Base-by-base conservation (phyloP, 2,888 invertebrate genomes). In the Saturnia pavonia region DNA sequence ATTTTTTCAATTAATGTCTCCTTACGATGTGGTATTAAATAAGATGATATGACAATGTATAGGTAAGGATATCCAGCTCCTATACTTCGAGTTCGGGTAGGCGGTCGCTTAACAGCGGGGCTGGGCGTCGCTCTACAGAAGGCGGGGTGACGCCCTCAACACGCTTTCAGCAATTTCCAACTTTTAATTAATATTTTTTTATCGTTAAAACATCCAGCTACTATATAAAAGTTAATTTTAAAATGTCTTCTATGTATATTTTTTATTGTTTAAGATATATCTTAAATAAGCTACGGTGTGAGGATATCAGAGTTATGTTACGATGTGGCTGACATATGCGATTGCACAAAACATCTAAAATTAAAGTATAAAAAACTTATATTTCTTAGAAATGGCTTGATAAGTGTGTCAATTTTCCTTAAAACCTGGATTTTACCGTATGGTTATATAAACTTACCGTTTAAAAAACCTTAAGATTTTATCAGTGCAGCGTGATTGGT, bases 51-150 rank as follows among this genome's bases (percentile, higher is more conserved):
- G 57, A 60, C 27, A 25, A 14, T 25, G 57, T 60, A 6, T 27
- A 14, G 11, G 27, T 14, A 27, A 60, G 12, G 65, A 67, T 70
- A 70, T 67, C 22, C 25, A 67, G 54, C 70, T 70, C 67, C 42
- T 70, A 70, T 34, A 69, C 12, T 51, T 66, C 54, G 43, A 74
- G 72, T 75, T 74, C 19, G 70, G 74, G 88, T 85, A 87, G 91
- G 92, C 89, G 90, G 91, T 86, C 91, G 89, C 93, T 92, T 68
- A 86, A 85, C 73, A 93, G 93, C 88, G 87, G 67, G 54, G 69
- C 84, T 88, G 92, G 92, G 92, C 92, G 92, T 89, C 92, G 85
- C 92, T 91, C 67, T 85, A 80, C 80, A 92, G 90, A 77, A 86
- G 88, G 90, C 88, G 89, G 84, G 80, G 78, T 77, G 80, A 83